A percentile compares a stretch with the other conserved stretches of the same genome.
These are phyloP conservation scores for Gadus chalcogrammus DNA, from an alignment of 2,113 vertebrate species.

Conservation along the genomic window DNA sequence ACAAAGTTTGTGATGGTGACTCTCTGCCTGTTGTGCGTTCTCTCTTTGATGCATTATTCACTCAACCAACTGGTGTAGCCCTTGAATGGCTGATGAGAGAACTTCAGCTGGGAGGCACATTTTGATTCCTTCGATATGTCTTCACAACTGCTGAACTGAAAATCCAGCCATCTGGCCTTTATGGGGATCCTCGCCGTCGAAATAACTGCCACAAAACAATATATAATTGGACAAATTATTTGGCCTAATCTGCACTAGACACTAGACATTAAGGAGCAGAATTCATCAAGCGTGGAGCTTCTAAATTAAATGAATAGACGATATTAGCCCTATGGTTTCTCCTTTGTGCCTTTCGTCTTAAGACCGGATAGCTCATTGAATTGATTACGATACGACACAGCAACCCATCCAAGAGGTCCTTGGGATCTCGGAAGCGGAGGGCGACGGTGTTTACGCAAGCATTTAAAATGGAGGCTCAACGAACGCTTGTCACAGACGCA, in stretches of 20 bases:
- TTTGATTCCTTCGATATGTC: slow-evolving; percentile 27
- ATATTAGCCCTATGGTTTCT: slow-evolving; percentile 8
- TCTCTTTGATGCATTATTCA: slow-evolving; percentile 38
- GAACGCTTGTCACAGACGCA: slow-evolving; percentile 9
- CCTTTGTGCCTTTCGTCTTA: slow-evolving; percentile 2
- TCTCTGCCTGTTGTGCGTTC: slow-evolving; percentile 51
- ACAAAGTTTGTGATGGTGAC: slow-evolving; percentile 48
- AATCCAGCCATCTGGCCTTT: slow-evolving; percentile 32
- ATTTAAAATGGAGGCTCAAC: background rate
- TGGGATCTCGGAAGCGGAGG: background rate
- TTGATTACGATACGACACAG: background rate
- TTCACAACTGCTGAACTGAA: slow-evolving; percentile 13
- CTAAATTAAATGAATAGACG: slow-evolving; percentile 24
- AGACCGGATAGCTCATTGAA: background rate
- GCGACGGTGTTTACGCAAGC: slow-evolving; percentile 6
- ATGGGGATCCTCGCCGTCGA: background rate
- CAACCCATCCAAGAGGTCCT: background rate
- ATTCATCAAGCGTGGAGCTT: slow-evolving; percentile 4
- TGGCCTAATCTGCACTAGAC: background rate
- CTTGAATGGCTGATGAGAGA: slow-evolving; percentile 58
- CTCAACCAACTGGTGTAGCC: slow-evolving; percentile 32
- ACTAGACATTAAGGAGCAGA: background rate
- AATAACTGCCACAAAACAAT: slow-evolving; percentile 12
- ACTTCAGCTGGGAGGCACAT: slow-evolving; percentile 34
- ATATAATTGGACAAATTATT: background rate